A percentile compares a stretch with the other conserved stretches of the same genome.
phyloP scores from a whole-genome alignment of 2,888 invertebrate genomes.

The Latheticus oryzae region DNA sequence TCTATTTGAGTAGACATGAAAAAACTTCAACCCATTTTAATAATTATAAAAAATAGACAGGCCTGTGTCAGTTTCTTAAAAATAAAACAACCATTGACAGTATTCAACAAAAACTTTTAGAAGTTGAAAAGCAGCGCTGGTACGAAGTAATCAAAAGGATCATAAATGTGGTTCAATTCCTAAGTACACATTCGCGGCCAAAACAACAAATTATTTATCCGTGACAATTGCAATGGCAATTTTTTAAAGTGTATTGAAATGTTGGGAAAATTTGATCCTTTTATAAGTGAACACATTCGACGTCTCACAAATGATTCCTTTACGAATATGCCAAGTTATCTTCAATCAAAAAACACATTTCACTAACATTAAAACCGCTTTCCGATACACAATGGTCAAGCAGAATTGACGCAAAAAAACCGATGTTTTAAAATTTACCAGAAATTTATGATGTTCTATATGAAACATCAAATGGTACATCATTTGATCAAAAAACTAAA shows the following conservation, averaged over 20 bases:
- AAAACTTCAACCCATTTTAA: constrained; percentile 40
- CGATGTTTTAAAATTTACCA: no score
- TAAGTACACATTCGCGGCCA: constrained; percentile 38
- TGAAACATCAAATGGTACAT: constrained; percentile 9
- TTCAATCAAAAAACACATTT: no score
- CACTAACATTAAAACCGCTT: no score
- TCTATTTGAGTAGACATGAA: constrained; percentile 37
- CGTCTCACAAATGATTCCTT: no score
- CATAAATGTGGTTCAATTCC: constrained; percentile 43
- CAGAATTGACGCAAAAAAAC: no score
- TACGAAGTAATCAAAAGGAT: constrained; percentile 43
- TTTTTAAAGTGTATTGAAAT: no score
- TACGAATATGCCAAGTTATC: no score
- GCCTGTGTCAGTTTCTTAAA: constrained; percentile 36
- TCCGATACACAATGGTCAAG: no score
- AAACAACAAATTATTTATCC: no score
- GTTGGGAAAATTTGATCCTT: no score
- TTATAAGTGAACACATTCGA: no score
- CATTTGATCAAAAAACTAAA: constrained; percentile 28
- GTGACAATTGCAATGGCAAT: no score
- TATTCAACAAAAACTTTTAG: constrained; percentile 38
- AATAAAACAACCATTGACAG: constrained; percentile 39
- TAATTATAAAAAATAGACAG: constrained; percentile 38
- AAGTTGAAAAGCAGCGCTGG: constrained; percentile 43
- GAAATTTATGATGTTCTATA: constrained; percentile 5